Conservation (phyloP, 2,888 invertebrate genomes). For the Melinopterus prodromus region DNA sequence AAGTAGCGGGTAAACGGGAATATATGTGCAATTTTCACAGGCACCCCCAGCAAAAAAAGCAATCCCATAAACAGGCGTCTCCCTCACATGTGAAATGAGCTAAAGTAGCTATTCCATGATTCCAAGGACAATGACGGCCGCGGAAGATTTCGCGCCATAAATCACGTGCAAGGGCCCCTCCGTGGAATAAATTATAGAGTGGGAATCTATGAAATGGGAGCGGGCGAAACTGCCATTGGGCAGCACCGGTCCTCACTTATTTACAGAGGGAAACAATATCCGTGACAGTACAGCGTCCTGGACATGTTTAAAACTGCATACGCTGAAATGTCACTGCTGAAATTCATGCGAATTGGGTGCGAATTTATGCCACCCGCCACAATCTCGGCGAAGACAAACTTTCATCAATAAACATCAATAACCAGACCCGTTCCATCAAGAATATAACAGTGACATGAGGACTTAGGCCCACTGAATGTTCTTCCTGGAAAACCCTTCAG, state of each 20-base stretch:
- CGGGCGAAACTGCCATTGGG: neutral
- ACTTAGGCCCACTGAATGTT: no score
- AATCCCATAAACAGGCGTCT: slow-evolving; percentile 14
- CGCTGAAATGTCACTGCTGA: neutral
- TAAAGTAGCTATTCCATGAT: slow-evolving; percentile 23
- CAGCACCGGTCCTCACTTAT: neutral
- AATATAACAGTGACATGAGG: no score
- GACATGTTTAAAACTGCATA: slow-evolving; percentile 4
- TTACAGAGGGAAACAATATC: neutral
- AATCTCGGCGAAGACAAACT: neutral
- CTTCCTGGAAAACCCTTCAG: no score
- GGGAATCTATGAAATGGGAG: slow-evolving; percentile 14
- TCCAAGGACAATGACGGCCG: neutral
- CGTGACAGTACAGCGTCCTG: neutral
- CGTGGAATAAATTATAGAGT: slow-evolving; percentile 22
- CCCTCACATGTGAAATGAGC: neutral
- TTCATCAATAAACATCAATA: neutral
- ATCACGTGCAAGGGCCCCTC: slow-evolving; percentile 10
- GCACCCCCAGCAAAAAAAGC: neutral
- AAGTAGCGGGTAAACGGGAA: slow-evolving; percentile 17
- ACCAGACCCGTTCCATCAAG: no score
- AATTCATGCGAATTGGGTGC: neutral
- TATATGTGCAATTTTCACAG: slow-evolving; percentile 12
- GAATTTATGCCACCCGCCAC: slow-evolving; percentile 18
- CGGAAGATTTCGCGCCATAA: neutral